phyloP scores from a whole-genome alignment of 2,113 vertebrate species.

The Diadophis punctatus region DNA sequence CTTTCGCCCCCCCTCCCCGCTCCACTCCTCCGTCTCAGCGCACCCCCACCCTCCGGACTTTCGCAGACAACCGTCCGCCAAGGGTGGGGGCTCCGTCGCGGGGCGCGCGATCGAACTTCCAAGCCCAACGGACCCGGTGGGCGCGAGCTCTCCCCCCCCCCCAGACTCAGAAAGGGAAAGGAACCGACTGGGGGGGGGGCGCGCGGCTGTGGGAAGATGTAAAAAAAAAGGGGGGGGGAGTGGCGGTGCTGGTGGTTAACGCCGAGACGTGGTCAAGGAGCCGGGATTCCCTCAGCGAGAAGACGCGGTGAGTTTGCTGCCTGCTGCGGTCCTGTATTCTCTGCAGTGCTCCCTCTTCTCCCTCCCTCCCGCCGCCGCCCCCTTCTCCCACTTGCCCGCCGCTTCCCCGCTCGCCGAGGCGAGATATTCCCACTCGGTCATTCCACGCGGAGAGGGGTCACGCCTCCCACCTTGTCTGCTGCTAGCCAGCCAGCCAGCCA shows the following conservation, averaged over 20 bases:
- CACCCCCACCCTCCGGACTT: background rate
- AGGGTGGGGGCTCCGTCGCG: background rate
- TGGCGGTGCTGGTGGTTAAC: background rate
- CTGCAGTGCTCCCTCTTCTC: constrained; percentile 2
- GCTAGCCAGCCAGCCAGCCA: background rate
- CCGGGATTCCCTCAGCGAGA: background rate
- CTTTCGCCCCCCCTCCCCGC: background rate
- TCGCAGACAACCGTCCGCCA: background rate
- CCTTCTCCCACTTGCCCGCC: background rate
- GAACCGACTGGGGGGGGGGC: constrained; percentile 9
- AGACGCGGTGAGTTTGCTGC: constrained; percentile 11
- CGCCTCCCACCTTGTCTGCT: background rate
- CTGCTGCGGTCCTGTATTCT: background rate
- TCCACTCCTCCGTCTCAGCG: background rate
- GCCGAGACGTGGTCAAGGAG: background rate
- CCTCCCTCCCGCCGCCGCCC: too few relatives aligned
- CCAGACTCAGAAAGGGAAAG: constrained; percentile 14
- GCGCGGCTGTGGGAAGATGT: constrained; percentile 31
- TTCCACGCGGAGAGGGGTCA: background rate
- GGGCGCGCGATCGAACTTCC: constrained; percentile 10
- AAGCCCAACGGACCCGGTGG: background rate
- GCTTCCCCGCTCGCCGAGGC: background rate
- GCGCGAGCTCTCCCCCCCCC: background rate
- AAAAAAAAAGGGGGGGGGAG: background rate
- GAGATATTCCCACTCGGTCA: background rate